Conservation (phyloP, 2,113 vertebrate genomes). For the Puffinus mauretanicus region DNA sequence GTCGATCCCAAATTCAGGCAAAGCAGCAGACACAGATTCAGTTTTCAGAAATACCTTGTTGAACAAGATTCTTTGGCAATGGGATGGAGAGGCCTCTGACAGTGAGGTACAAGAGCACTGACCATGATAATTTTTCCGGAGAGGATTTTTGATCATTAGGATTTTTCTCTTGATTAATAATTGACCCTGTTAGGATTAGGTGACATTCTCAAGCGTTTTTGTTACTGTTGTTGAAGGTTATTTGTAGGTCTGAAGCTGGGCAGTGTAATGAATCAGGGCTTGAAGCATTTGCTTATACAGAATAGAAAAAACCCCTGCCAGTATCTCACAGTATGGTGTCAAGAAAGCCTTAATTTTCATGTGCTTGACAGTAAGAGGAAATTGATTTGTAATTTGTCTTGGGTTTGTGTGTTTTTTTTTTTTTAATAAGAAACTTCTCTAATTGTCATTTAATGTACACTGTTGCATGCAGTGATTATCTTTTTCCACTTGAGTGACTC, state of each 20-base stretch:
- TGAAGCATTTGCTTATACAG: not conserved
- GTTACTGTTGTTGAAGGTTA: not conserved
- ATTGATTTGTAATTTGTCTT: conserved; percentile 11
- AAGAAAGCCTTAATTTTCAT: not conserved
- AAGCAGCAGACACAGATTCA: not conserved
- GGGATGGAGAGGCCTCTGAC: not conserved
- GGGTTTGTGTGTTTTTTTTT: not conserved
- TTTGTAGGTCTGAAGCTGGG: not conserved
- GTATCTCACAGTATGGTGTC: not conserved
- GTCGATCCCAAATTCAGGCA: not conserved
- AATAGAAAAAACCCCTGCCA: not conserved
- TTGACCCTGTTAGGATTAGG: not conserved
- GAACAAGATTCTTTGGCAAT: not conserved
- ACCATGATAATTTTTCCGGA: not conserved
- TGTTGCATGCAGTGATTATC: not conserved
- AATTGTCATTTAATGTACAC: not conserved
- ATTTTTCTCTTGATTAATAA: not conserved
- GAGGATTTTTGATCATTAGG: not conserved
- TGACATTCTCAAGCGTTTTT: not conserved
- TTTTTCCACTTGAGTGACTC: not conserved
- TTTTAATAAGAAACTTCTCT: not conserved
- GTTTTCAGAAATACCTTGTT: not conserved
- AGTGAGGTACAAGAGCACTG: rapidly evolving
- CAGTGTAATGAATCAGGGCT: not conserved
- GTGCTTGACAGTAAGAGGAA: not conserved